A percentile compares a stretch with the other conserved stretches of the same genome.
These are phyloP conservation scores for Myopa testacea DNA, from an alignment of 2,888 invertebrate genomes.

Conservation along the genomic window DNA sequence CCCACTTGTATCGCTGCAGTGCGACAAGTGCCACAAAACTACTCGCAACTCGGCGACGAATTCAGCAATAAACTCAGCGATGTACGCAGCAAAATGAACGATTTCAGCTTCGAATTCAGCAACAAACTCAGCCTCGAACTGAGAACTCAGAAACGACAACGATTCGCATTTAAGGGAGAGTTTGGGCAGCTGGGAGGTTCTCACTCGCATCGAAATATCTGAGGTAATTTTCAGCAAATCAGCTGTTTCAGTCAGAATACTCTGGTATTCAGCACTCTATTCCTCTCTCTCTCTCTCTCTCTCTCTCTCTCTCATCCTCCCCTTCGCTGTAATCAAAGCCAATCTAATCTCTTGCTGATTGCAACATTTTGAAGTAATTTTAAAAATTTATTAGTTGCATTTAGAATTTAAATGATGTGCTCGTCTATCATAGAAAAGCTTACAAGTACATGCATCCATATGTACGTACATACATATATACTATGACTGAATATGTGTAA, in stretches of 20 bases:
- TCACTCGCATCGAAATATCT: background rate
- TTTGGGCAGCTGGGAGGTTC: too few species aligned
- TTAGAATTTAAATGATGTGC: too few species aligned
- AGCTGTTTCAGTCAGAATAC: background rate
- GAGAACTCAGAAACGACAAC: too few species aligned
- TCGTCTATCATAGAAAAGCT: too few species aligned
- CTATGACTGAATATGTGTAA: too few species aligned
- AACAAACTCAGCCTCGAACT: background rate
- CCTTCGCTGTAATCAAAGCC: background rate
- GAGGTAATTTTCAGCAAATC: background rate
- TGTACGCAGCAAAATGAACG: background rate
- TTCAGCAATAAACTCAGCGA: too few species aligned
- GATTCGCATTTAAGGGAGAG: background rate
- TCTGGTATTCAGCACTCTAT: background rate
- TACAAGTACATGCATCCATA: too few species aligned
- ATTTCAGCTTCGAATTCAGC: background rate
- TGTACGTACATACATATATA: too few species aligned
- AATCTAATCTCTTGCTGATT: background rate
- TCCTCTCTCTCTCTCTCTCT: background rate
- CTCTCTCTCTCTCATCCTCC: background rate
- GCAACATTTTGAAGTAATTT: background rate
- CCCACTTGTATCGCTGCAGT: background rate
- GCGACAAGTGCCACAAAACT: constrained; percentile 6
- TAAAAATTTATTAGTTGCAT: too few species aligned
- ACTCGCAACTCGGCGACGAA: background rate